Evolutionary conservation across 2,113 vertebrate species (phyloP), one percentile per base, ranked within the genome.

Genomic region (Protomyctophum bolini): DNA sequence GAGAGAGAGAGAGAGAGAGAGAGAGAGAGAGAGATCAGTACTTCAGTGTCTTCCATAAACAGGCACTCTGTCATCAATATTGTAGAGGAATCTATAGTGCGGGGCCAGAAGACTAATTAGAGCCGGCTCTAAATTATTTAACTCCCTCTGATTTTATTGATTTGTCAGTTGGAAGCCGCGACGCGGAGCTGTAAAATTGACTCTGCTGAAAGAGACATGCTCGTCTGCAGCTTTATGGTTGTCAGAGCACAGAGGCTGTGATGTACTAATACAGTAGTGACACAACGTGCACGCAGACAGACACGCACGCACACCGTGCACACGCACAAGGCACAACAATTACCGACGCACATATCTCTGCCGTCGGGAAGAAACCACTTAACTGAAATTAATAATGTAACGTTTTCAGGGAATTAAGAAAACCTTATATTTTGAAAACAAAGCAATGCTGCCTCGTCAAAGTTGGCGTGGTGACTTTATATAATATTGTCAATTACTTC

Each of bases 91-190:
- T 97, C 94, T 94, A 97, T 99, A 96, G 94, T 92, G 96, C 95
- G 94, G 94, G 95, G 96, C 93, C 93, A 95, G 95, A 95, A 90
- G 94, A 97, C 97, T 99, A 99, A 99, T 99, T 99, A 99, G 97
- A 97, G 95, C 91, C 94, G 88, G 95, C 92, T 94, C 96, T 99
- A 98, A 99, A 99, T 99, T 96, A 99, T 99, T 99, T 96, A 99
- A 96, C 96, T 97, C 96, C 94, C 96, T 91, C 87, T 97, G 98
- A 98, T 96, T 95, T 93, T 95, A 99, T 99, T 96, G 98, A 99
- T 99, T 95, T 91, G 94, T 94, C 94, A 96, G 95, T 97, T 97
- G 94, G 92, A 96, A 92, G 94, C 93, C 93, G 92, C 88, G 93
- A 91, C 85, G 94, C 91, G 92, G 93, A 95, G 94, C 95, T 95